phyloP scores from a whole-genome alignment of 2,797 vertebrate genomes.

The Sandelia bainsii region DNA sequence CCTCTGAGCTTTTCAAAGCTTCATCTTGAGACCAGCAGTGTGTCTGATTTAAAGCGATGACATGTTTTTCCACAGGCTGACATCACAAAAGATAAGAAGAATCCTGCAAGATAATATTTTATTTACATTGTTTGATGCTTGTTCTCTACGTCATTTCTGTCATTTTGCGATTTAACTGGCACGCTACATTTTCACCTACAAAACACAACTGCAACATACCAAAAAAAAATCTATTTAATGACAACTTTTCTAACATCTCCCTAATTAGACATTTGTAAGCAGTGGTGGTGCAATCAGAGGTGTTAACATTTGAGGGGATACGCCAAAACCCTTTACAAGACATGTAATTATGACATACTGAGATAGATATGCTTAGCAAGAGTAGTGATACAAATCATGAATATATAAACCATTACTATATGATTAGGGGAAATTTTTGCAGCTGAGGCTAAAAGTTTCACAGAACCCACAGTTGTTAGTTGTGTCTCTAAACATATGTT shows the following conservation, averaged over 20 bases:
- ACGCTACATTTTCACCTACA: background rate
- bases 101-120: slow-evolving; percentile 29
- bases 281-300: background rate
- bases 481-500: background rate
- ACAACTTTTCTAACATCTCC: slow-evolving; percentile 3
- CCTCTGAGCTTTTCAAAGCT: slow-evolving; percentile 81
- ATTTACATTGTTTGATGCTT: slow-evolving; percentile 14
- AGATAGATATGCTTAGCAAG: background rate
- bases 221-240: background rate
- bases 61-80: slow-evolving; percentile 60
- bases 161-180: slow-evolving; percentile 16
- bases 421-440: slow-evolving; percentile 7
- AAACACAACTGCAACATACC: background rate
- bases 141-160: slow-evolving; percentile 10
- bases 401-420: too few relatives aligned
- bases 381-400: slow-evolving; percentile 4
- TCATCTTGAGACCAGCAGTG: slow-evolving; percentile 66
- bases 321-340: background rate
- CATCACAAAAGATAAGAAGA: slow-evolving; percentile 22
- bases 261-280: background rate
- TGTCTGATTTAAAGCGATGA: slow-evolving; percentile 37
- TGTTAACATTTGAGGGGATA: background rate
- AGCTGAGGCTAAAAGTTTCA: background rate
- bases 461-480: background rate
- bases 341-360: background rate